Base-by-base conservation (phyloP, 2,888 invertebrate genomes). In the Bembecia ichneumoniformis region DNA sequence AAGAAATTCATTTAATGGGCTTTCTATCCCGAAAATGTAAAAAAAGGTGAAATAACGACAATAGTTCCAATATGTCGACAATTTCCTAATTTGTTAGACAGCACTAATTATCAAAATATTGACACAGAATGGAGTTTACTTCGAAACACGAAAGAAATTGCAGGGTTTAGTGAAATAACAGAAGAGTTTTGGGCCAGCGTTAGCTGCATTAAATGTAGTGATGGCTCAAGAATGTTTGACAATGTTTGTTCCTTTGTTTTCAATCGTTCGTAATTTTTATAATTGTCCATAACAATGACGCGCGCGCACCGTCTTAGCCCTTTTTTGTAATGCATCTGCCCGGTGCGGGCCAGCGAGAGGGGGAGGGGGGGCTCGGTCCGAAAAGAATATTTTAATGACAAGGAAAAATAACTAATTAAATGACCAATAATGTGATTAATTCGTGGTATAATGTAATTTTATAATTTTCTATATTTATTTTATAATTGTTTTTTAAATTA, bases 61-160 rank as follows among this genome's bases (percentile, higher is more conserved):
- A 47, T 34, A 47, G 47, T 47, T 3, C 11, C 34, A 47, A 47
- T 47, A 20, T 47, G 47, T 14, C 34, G 35, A 47, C 47, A 47
- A 35, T 47, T 47, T 35, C 14, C 47, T 11, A 47, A 47, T 47
- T 47, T 47, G 35, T 47, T 34, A 35, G 47, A 47, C 9, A 47
- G 35, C 28, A 46, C 15, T 20, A 46, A 9, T 46, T 46, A 46
- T 46, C 15, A 46, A 20, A 46, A 16, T 16, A 46, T n/a, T 47
- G 28, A 47, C 35, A 47, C 35, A 47, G n/a, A 47, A 47, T 35
- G 47, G 35, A 14, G 46, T 47, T 34, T 47, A 35, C 47, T 47
- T 47, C 34, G 47, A 47, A 47, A 47, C 28, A 47, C 47, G 35
- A 47, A 35, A 35, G 47, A 47, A 47, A 47, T 47, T 47, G 3